phyloP scores from a whole-genome alignment of 2,888 invertebrate genomes.

The Amaurobius ferox region DNA sequence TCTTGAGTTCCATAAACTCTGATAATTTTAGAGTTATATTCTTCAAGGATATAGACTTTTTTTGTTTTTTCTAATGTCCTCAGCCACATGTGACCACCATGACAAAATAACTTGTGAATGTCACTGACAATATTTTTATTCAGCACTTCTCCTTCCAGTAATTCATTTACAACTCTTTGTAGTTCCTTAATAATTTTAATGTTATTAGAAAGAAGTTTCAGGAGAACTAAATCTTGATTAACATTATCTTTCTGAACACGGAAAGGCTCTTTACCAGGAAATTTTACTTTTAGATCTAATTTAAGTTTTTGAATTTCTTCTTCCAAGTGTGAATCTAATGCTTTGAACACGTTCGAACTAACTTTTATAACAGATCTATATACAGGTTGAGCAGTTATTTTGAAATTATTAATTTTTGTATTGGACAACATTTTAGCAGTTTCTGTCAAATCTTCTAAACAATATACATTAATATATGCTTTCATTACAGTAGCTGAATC shows the following conservation, averaged over 20 bases:
- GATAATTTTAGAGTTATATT: conserved; percentile 23
- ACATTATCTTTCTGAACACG: not conserved
- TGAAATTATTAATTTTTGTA: not conserved
- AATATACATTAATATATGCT: conserved; percentile 16
- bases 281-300: not conserved
- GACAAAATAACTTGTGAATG: conserved; percentile 57
- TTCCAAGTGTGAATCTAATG: conserved; percentile 27
- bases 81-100: conserved; percentile 62
- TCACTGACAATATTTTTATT: conserved; percentile 16
- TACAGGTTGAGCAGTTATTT: conserved; percentile 13
- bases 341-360: conserved; percentile 28
- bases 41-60: conserved; percentile 31
- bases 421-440: conserved; percentile 13
- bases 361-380: conserved; percentile 25
- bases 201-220: conserved; percentile 34
- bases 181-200: conserved; percentile 30
- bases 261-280: not conserved
- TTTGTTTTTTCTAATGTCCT: conserved; percentile 27
- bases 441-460: not conserved
- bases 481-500: conserved; percentile 25
- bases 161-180: conserved; percentile 28
- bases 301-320: conserved; percentile 15
- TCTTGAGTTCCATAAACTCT: conserved; percentile 37
- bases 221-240: not conserved
- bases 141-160: conserved; percentile 47